Evolutionary conservation across 2,888 invertebrate species (phyloP), one percentile per base, ranked within the genome.

Genomic region (Miltochrista miniata): DNA sequence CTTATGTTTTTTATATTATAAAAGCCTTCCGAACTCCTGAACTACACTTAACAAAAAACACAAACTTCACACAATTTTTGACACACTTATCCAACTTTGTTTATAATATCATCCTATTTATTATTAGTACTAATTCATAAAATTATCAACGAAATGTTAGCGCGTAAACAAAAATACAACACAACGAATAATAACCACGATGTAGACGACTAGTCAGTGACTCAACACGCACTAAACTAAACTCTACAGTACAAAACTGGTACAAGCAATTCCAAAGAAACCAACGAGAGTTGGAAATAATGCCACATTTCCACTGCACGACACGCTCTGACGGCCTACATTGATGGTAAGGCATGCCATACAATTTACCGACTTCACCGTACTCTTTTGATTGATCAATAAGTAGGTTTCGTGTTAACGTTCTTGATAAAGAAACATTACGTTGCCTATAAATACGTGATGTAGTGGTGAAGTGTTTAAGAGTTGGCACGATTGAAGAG

Each of bases 291-390:
- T 55, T 52, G 42, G 51, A 51, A 51, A 63, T 64, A 64, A 64
- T 64, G 48, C 47, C 36, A 49, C 45, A 53, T 64, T 40, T 57
- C 52, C 48, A 51, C 52, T 48, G 43, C 24, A 45, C 60, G 64
- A 62, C 48, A 67, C 60, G 66, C 68, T 67, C 57, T 54, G 53
- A 47, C 60, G 68, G 65, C 55, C 56, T 53, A 58, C 57, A 55
- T 67, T 30, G 57, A 39, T 41, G 45, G 50, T 47, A 50, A 59
- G 51, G 47, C 45, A n/a, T 44, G 49, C 13, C 48, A 44, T 42
- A 48, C 53, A 47, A 48, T 51, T 39, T 40, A 34, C 45, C 41
- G 14, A 47, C 45, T 51, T 39, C 42, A 34, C 45, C 41, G 14
- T 24, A 33, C 15, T 11, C 10, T 31, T 31, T 42, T 14, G 31